phyloP scores from a whole-genome alignment of 2,888 invertebrate species.

The Drosophila planitibia region DNA sequence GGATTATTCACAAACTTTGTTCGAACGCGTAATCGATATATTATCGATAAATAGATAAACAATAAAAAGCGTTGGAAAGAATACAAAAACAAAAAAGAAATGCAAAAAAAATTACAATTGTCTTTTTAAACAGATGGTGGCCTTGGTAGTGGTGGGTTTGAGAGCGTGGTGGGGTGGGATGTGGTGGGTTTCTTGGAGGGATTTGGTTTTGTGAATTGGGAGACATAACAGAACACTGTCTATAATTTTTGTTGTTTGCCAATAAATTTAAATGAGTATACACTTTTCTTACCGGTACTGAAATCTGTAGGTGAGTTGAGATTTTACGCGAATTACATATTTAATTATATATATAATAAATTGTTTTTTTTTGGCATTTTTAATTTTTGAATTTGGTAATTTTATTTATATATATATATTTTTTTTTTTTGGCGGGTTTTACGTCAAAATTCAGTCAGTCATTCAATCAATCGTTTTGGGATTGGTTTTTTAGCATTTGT shows the following conservation, averaged over 20 bases:
- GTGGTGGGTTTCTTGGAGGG: neutral
- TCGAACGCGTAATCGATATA: neutral
- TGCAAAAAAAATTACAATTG: too few relatives aligned
- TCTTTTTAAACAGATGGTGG: neutral
- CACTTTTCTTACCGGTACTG: slow-evolving; percentile 83
- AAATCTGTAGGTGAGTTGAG: slow-evolving; percentile 78
- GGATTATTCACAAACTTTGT: neutral
- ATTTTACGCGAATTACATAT: slow-evolving; percentile 47
- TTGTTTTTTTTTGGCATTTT: slow-evolving; percentile 28
- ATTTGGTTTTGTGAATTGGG: slow-evolving; percentile 19
- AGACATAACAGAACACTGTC: slow-evolving; percentile 57
- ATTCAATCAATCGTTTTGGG: slow-evolving; percentile 65
- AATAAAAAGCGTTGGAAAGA: neutral
- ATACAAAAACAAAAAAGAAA: neutral
- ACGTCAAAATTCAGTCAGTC: slow-evolving; percentile 31
- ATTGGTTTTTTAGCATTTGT: slow-evolving; percentile 61
- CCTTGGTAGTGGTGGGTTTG: neutral
- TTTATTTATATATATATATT: slow-evolving; percentile 20
- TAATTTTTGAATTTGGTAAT: slow-evolving; percentile 28
- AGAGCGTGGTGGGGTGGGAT: neutral
- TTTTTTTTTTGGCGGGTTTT: slow-evolving; percentile 33
- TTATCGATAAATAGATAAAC: neutral
- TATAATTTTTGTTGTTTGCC: slow-evolving; percentile 50
- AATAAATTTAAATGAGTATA: slow-evolving; percentile 68
- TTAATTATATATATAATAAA: slow-evolving; percentile 7